A percentile compares a stretch with the other conserved stretches of the same genome.
phyloP scores from a whole-genome alignment of 2,888 invertebrate species.

The Neoscelio sp. region DNA sequence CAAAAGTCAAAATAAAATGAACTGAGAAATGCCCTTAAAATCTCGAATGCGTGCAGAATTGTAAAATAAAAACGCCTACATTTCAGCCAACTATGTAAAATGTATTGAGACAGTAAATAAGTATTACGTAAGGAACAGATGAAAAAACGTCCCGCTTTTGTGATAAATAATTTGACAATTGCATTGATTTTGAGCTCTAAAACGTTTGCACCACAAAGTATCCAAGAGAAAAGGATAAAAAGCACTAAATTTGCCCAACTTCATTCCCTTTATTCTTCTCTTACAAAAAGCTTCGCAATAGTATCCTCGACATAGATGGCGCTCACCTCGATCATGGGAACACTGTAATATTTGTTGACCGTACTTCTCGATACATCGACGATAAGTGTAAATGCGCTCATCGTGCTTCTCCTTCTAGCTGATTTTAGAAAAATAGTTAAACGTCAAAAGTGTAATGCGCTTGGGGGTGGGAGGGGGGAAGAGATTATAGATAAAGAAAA shows the following conservation, averaged over 20 bases:
- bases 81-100: not conserved
- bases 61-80: constrained; percentile 8
- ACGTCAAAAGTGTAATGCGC: constrained; percentile 21
- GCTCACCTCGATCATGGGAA: constrained; percentile 2
- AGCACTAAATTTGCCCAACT: too few relatives aligned
- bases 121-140: constrained; percentile 5
- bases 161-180: constrained; percentile 17
- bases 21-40: not conserved
- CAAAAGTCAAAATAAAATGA: too few relatives aligned
- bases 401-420: constrained; percentile 49
- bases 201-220: too few relatives aligned
- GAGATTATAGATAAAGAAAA: constrained; percentile 15
- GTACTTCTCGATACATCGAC: constrained; percentile 50
- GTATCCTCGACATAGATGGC: not conserved
- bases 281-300: too few relatives aligned
- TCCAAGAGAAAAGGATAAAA: too few relatives aligned
- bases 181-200: not conserved
- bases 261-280: too few relatives aligned
- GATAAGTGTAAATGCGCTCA: constrained; percentile 47
- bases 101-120: constrained; percentile 18
- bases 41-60: not conserved
- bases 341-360: constrained; percentile 15
- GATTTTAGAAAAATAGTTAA: constrained; percentile 33
- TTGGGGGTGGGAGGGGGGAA: not conserved
- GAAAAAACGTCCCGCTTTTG: constrained; percentile 40